Percentiles rank a stretch among this genome's conserved stretches.
phyloP scores from a whole-genome alignment of 2,888 invertebrate genomes.

The Chrysolina haemoptera region DNA sequence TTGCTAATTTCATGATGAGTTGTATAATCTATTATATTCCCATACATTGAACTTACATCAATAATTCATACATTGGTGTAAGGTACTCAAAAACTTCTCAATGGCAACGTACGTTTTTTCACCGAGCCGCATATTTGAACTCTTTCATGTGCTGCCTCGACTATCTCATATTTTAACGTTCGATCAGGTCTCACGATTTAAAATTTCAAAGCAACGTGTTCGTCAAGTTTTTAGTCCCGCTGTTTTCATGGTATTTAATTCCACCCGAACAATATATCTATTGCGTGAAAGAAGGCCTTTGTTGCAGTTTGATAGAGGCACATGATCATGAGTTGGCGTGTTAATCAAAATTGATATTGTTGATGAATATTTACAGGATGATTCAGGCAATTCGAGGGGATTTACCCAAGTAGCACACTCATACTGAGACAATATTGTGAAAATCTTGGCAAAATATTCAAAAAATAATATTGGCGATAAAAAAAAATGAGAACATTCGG shows the following conservation, averaged over 20 bases:
- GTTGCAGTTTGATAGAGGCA: slow-evolving; percentile 37
- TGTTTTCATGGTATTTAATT: slow-evolving; percentile 42
- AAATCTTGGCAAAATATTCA: too few species aligned
- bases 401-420: too few species aligned
- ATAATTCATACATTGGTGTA: too few species aligned
- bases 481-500: too few species aligned
- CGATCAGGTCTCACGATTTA: slow-evolving; percentile 6
- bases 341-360: slow-evolving; percentile 33
- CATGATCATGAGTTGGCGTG: slow-evolving; percentile 32
- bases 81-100: neutral
- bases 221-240: slow-evolving; percentile 32
- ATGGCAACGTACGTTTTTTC: neutral
- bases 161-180: slow-evolving; percentile 6
- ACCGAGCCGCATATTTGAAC: neutral
- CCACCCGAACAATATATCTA: slow-evolving; percentile 36
- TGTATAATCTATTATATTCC: too few species aligned
- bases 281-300: slow-evolving; percentile 44
- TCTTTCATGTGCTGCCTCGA: neutral
- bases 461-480: too few species aligned
- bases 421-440: too few species aligned
- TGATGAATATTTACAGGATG: slow-evolving; percentile 6
- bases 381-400: too few species aligned
- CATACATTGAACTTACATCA: too few species aligned
- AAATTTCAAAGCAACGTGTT: slow-evolving; percentile 19
- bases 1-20: too few species aligned